Conservation (phyloP, 2,888 invertebrate species). For the Frankliniella intonsa region DNA sequence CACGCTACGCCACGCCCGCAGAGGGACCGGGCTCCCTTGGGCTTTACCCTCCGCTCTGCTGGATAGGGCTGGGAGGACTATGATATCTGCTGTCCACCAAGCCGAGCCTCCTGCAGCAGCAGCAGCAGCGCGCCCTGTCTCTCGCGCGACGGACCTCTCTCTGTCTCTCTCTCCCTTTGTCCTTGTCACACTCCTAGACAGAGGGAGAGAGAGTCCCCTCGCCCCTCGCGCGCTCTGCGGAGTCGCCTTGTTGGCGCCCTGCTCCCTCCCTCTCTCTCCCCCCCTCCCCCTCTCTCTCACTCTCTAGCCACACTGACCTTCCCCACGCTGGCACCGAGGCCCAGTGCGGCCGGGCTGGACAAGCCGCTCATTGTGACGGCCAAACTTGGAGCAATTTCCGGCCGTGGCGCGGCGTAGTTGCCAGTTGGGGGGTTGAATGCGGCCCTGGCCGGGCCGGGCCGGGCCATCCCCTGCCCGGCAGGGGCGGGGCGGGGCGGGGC, state of each 20-base stretch:
- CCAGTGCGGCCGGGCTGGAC: too few species aligned
- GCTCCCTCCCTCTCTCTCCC: not conserved
- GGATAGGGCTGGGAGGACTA: not conserved
- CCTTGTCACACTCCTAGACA: not conserved
- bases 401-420: not conserved
- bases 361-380: too few species aligned
- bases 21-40: too few species aligned
- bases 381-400: too few species aligned
- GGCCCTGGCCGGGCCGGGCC: not conserved
- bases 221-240: too few species aligned
- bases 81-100: not conserved
- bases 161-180: not conserved
- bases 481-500: not conserved
- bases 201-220: too few species aligned
- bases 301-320: not conserved
- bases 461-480: too few species aligned
- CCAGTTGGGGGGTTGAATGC: not conserved
- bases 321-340: too few species aligned
- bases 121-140: not conserved
- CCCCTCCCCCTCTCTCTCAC: not conserved
- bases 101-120: not conserved
- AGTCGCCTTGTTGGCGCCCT: not conserved
- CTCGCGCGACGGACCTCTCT: not conserved
- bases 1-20: not conserved
- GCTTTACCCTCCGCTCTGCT: not conserved